These are phyloP conservation scores for Petrocephalus microphthalmus DNA, from an alignment of 2,113 vertebrate genomes.

Conservation along the genomic window DNA sequence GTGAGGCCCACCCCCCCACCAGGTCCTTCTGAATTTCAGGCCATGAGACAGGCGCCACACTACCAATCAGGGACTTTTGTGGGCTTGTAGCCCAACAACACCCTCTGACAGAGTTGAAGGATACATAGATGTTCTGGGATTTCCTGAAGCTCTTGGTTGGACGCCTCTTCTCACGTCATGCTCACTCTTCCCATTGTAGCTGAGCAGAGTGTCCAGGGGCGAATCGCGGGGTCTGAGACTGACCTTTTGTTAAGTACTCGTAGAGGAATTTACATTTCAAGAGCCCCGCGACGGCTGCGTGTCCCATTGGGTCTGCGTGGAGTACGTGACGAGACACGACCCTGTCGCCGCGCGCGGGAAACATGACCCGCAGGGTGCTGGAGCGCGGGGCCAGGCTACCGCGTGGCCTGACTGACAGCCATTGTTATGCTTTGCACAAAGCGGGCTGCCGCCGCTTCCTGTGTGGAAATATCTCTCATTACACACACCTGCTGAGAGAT, in stretches of 20 bases:
- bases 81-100: no score
- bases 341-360: background rate
- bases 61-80: background rate
- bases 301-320: background rate
- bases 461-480: background rate
- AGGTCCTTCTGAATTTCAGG: background rate
- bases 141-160: background rate
- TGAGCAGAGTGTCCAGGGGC: background rate
- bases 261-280: background rate
- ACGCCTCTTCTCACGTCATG: background rate
- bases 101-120: background rate
- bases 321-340: background rate
- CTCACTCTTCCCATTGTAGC: background rate
- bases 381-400: background rate
- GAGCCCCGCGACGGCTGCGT: background rate
- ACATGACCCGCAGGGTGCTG: background rate
- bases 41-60: background rate
- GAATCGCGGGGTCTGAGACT: background rate
- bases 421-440: background rate
- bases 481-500: background rate
- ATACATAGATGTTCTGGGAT: background rate
- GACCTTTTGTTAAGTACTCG: background rate
- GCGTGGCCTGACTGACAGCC: background rate
- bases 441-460: background rate
- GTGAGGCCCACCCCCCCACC: background rate